A percentile compares a stretch with the other conserved stretches of the same genome.
Conservation (phyloP, 2,113 vertebrate species). For the Paramisgurnus dabryanus region DNA sequence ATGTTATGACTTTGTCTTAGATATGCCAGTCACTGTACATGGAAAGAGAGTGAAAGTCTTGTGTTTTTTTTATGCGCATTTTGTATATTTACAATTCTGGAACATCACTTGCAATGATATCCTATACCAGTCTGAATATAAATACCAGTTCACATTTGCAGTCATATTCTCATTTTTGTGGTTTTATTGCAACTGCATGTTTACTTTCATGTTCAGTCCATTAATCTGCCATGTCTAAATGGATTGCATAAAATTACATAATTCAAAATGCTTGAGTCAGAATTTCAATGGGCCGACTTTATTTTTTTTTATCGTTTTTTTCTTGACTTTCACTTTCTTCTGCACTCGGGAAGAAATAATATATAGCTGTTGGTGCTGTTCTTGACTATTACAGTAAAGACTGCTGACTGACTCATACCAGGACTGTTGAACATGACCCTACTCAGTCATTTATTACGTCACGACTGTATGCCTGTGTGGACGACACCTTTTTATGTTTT, state of each 20-base stretch:
- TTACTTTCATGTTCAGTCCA: too few relatives aligned
- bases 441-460: not conserved
- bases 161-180: too few relatives aligned
- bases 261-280: not conserved
- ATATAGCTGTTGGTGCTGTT: not conserved
- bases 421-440: conserved; percentile 5
- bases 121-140: not conserved
- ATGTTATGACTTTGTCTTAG: not conserved
- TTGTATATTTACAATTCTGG: conserved; percentile 38
- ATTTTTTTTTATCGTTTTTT: not conserved
- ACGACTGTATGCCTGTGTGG: conserved; percentile 40
- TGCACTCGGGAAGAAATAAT: not conserved
- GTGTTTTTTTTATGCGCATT: conserved; percentile 37
- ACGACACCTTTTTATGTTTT: conserved; percentile 52
- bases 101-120: not conserved
- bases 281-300: not conserved
- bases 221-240: too few relatives aligned
- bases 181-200: too few relatives aligned
- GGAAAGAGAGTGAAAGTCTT: conserved; percentile 35
- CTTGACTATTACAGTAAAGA: not conserved
- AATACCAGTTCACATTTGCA: not conserved
- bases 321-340: not conserved
- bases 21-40: not conserved
- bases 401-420: not conserved
- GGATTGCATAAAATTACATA: not conserved